Conservation (phyloP, 2,797 vertebrate species). For the Xenops minutus region DNA sequence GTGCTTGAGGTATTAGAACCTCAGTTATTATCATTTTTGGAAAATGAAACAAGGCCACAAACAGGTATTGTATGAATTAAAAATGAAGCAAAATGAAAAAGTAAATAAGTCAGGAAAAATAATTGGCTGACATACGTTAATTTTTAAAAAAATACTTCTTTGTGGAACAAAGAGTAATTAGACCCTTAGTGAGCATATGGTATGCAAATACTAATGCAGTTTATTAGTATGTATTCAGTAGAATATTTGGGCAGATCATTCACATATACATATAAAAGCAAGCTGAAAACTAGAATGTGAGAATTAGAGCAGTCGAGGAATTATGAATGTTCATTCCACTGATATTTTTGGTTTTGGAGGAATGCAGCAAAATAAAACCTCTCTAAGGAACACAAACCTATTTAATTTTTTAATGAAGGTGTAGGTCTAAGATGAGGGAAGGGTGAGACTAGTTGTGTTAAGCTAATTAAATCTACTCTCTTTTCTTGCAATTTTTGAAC, state of each 20-base stretch:
- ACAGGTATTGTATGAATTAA: slow-evolving; percentile 36
- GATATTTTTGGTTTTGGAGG: slow-evolving; percentile 19
- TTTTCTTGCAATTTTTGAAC: neutral
- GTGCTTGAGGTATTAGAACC: neutral
- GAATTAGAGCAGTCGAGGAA: neutral
- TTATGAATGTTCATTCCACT: slow-evolving; percentile 7
- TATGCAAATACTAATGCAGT: neutral
- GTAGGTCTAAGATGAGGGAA: neutral
- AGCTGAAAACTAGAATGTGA: slow-evolving; percentile 25
- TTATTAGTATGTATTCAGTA: slow-evolving; percentile 12
- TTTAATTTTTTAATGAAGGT: slow-evolving; percentile 7
- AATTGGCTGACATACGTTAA: slow-evolving; percentile 41
- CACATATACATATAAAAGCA: slow-evolving; percentile 48
- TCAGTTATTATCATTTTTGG: slow-evolving; percentile 29
- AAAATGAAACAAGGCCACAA: slow-evolving; percentile 26
- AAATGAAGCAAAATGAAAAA: slow-evolving; percentile 37
- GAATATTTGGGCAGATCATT: slow-evolving; percentile 30
- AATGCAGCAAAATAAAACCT: neutral
- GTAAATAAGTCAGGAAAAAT: slow-evolving; percentile 53
- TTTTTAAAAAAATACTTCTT: slow-evolving; percentile 30
- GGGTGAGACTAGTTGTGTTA: neutral
- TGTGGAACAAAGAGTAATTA: slow-evolving; percentile 50
- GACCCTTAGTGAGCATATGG: slow-evolving; percentile 35
- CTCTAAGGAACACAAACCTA: neutral
- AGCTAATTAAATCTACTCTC: slow-evolving; percentile 4